Evolutionary conservation across 2,888 invertebrate genomes (phyloP), one percentile per base, ranked within the genome.

Genomic region (Epistrophe grossulariae): DNA sequence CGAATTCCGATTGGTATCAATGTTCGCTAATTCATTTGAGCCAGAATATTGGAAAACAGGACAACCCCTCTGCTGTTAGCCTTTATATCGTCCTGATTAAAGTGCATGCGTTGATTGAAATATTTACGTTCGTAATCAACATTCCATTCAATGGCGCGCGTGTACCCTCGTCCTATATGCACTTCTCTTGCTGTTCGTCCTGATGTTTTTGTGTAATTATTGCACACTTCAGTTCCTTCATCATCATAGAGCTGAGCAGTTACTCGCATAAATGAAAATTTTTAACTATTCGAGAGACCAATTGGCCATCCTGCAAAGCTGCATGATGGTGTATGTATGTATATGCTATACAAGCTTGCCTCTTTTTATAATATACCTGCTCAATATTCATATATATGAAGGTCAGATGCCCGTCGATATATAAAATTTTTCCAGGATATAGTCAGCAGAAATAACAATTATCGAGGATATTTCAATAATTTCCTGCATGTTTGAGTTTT

Each of bases 91-190:
- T 43, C 62, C 78, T 74, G 74, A 83, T 87, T 76, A 83, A 79
- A 87, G 87, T 87, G 85, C 87, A 87, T 82, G 57, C 74, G 71
- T 87, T 83, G 83, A 87, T 87, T 87, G 79, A 83, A 87, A 87
- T 87, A 79, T 87, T 87, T 82, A 74, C 62, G 55, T 79, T 74
- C 19, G 79, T 83, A 87, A 87, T 87, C 83, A 87, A 87, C 87
- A 87, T 87, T 87, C 87, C 87, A 79, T 76, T 83, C 50, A 81
- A 55, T 70, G 35, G 52, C 38, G 50, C 45, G 50, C 52, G 11
- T 60, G 17, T 38, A 17, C 13, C 38, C 35, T 40, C 24, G 19
- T 24, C 6, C n/a, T 52, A 9, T n/a, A 66, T 31, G 35, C 13
- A 43, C 15, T 13, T 24, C 38, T 13, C 52, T 17, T 40, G 13